Percentiles rank a stretch among this genome's conserved stretches.
Evolutionary conservation across 2,888 invertebrate species (phyloP).

Genomic region (Lasioglossum calceatum): DNA sequence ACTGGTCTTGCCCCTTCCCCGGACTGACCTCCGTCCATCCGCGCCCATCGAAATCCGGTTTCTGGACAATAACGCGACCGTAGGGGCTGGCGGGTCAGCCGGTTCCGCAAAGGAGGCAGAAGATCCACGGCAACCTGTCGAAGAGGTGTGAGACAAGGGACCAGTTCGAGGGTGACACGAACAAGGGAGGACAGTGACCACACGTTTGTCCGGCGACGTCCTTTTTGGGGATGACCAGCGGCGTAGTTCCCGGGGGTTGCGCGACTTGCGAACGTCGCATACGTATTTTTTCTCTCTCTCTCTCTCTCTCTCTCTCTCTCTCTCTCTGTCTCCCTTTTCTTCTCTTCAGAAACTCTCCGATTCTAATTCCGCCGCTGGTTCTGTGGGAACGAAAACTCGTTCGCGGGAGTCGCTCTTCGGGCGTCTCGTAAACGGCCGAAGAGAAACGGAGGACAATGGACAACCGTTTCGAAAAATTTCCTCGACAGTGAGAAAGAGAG

Average conservation of each 20-base stretch:
- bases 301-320: slow-evolving; percentile 8
- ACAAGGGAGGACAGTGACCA: slow-evolving; percentile 71
- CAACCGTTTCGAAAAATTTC: slow-evolving; percentile 49
- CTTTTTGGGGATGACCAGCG: slow-evolving; percentile 78
- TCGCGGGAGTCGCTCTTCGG: slow-evolving; percentile 74
- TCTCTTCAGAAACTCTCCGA: neutral
- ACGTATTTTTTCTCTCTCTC: slow-evolving; percentile 29
- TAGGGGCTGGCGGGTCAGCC: slow-evolving; percentile 60
- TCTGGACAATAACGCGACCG: slow-evolving; percentile 62
- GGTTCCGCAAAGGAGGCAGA: slow-evolving; percentile 56
- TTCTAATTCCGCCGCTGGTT: slow-evolving; percentile 49
- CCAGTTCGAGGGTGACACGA: slow-evolving; percentile 15
- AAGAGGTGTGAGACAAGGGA: slow-evolving; percentile 57
- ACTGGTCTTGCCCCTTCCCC: slow-evolving; percentile 33
- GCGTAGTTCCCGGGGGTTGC: slow-evolving; percentile 68
- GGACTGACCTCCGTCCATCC: slow-evolving; percentile 34
- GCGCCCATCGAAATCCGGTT: slow-evolving; percentile 60
- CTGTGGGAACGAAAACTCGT: slow-evolving; percentile 84
- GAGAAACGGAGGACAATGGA: slow-evolving; percentile 45
- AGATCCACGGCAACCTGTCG: slow-evolving; percentile 67
- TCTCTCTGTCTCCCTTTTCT: slow-evolving; percentile 29
- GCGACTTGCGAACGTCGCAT: slow-evolving; percentile 45
- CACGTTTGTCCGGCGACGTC: slow-evolving; percentile 61
- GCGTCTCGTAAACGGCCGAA: slow-evolving; percentile 9
- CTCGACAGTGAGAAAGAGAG: slow-evolving; percentile 3